phyloP scores from a whole-genome alignment of 2,888 invertebrate species.

The Ormyrus labotus region DNA sequence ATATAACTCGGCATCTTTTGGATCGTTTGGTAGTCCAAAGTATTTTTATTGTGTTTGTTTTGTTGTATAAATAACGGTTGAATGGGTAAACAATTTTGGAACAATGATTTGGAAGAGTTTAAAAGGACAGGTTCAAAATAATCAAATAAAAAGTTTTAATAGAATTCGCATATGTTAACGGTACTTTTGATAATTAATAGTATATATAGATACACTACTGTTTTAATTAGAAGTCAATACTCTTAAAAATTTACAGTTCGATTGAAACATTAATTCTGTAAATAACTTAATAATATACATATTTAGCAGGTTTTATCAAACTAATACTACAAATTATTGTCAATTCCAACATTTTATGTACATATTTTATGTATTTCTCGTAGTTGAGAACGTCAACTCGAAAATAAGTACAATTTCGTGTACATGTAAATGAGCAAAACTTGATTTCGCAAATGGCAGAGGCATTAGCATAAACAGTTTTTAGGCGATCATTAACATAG shows the following conservation, averaged over 20 bases:
- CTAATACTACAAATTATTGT: conserved; percentile 20
- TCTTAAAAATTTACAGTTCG: background rate
- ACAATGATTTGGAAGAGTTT: no score
- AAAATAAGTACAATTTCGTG: conserved; percentile 16
- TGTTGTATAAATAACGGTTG: no score
- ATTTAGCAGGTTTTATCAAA: background rate
- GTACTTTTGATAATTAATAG: no score
- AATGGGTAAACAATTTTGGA: no score
- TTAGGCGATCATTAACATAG: conserved; percentile 35
- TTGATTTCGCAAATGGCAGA: conserved; percentile 18
- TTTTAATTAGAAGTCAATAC: no score
- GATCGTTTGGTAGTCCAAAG: no score
- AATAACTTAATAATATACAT: background rate
- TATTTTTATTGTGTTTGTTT: no score
- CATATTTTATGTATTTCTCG: conserved; percentile 10
- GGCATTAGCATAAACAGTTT: conserved; percentile 42
- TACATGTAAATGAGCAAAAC: conserved; percentile 4
- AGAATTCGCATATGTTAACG: no score
- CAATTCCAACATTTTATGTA: background rate
- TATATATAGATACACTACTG: no score
- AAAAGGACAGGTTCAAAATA: no score
- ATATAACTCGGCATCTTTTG: no score
- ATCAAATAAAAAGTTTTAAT: no score
- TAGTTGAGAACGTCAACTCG: conserved; percentile 1
- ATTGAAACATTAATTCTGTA: conserved; percentile 18